Percentiles rank a stretch among this genome's conserved stretches.
These are phyloP conservation scores for Synergus itoensis DNA, from an alignment of 2,888 invertebrate species.

Conservation along the genomic window DNA sequence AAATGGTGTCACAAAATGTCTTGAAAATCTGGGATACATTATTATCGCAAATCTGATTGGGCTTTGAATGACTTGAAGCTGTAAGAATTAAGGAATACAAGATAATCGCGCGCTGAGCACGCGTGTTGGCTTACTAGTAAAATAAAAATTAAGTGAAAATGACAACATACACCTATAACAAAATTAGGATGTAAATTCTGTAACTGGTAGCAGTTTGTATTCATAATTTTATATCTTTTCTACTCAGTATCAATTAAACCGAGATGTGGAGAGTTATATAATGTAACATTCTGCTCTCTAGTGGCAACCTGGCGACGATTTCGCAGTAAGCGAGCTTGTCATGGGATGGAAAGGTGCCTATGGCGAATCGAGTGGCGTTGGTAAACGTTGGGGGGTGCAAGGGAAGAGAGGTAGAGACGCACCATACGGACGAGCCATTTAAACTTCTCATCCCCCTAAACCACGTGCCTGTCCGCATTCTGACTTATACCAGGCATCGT, in stretches of 20 bases:
- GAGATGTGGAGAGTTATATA: constrained; percentile 26
- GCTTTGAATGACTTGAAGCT: too few species aligned
- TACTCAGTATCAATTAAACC: constrained; percentile 21
- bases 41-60: too few species aligned
- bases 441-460: constrained; percentile 77
- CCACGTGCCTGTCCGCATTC: constrained; percentile 77
- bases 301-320: constrained; percentile 48
- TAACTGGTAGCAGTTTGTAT: not conserved
- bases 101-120: too few species aligned
- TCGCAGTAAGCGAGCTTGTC: constrained; percentile 48
- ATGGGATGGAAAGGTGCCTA: constrained; percentile 47
- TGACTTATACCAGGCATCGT: constrained; percentile 77
- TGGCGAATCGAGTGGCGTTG: constrained; percentile 35
- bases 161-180: not conserved
- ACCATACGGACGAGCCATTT: constrained; percentile 78
- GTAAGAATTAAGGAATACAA: too few species aligned
- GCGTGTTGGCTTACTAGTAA: too few species aligned
- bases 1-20: too few species aligned
- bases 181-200: not conserved
- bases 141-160: not conserved
- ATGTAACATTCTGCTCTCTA: constrained; percentile 35
- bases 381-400: constrained; percentile 43
- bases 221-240: constrained; percentile 6
- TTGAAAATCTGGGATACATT: too few species aligned
- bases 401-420: constrained; percentile 65